Evolutionary conservation across 2,888 invertebrate genomes (phyloP).

Genomic region (Amphipoea oculea): DNA sequence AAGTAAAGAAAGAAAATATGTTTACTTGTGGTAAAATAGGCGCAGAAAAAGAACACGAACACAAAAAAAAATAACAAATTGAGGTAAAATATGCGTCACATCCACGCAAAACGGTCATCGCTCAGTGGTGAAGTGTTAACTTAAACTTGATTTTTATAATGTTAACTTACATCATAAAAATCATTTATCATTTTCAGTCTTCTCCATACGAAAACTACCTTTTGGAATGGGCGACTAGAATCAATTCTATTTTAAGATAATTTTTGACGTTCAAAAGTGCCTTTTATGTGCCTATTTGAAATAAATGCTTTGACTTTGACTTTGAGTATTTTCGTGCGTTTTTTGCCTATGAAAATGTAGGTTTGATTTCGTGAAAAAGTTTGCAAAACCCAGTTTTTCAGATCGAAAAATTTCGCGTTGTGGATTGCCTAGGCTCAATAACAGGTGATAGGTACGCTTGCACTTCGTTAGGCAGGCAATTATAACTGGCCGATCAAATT

Average conservation of each 20-base stretch:
- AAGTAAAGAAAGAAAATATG: neutral
- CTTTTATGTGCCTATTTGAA: too few relatives aligned
- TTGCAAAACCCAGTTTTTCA: neutral
- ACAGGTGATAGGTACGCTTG: neutral
- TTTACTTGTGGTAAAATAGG: neutral
- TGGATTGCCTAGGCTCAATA: neutral
- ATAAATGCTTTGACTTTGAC: too few relatives aligned
- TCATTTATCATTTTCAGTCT: neutral
- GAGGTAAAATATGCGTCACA: neutral
- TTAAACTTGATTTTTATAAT: neutral
- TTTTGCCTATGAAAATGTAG: neutral
- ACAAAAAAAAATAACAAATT: neutral
- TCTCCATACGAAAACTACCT: too few relatives aligned
- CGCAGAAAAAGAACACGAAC: neutral
- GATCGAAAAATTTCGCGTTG: conserved; percentile 6
- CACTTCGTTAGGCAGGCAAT: conserved; percentile 17
- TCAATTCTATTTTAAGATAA: too few relatives aligned
- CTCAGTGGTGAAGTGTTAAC: neutral
- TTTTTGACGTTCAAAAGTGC: too few relatives aligned
- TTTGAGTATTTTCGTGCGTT: neutral
- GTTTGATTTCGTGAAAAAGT: too few relatives aligned
- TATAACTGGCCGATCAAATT: neutral
- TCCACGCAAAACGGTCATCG: too few relatives aligned
- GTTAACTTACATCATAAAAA: neutral
- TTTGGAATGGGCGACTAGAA: too few relatives aligned